phyloP scores from a whole-genome alignment of 2,113 vertebrate species.

The Campylomormyrus numenius region DNA sequence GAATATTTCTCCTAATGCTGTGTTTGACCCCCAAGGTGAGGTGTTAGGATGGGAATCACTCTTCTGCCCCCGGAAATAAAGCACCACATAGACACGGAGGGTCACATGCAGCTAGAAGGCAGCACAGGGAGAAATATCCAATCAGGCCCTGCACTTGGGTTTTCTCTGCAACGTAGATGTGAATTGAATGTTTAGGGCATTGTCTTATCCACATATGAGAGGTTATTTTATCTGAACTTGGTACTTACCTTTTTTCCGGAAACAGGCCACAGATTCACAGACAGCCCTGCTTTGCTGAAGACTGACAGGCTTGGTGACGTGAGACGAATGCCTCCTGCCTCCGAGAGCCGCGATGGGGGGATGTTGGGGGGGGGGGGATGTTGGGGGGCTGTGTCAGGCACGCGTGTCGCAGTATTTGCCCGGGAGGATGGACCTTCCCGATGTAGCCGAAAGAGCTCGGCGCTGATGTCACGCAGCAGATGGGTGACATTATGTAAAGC shows the following conservation, averaged over 20 bases:
- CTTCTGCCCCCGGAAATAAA: not conserved
- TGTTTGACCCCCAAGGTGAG: not conserved
- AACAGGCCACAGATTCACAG: not conserved
- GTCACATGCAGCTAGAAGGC: not conserved
- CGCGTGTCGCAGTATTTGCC: not conserved
- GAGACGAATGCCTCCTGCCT: not conserved
- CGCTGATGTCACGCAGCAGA: not conserved
- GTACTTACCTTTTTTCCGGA: not conserved
- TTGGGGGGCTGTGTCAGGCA: not conserved
- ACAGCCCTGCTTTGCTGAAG: not conserved
- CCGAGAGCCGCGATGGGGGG: not conserved
- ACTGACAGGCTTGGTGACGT: not conserved
- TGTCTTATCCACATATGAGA: not conserved
- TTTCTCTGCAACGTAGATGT: not conserved
- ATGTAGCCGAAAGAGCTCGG: not conserved
- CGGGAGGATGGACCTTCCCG: not conserved
- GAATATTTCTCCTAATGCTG: not conserved
- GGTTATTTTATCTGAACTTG: not conserved
- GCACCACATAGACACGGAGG: not conserved
- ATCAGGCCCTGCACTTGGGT: not conserved
- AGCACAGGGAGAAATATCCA: not conserved
- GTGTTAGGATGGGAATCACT: not conserved
- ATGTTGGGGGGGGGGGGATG: not conserved
- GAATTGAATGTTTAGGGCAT: not conserved
- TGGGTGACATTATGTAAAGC: conserved; percentile 4